Percentiles rank a stretch among this genome's conserved stretches.
Conservation (phyloP, 2,113 vertebrate genomes). For the Oxygymnocypris stewartii region DNA sequence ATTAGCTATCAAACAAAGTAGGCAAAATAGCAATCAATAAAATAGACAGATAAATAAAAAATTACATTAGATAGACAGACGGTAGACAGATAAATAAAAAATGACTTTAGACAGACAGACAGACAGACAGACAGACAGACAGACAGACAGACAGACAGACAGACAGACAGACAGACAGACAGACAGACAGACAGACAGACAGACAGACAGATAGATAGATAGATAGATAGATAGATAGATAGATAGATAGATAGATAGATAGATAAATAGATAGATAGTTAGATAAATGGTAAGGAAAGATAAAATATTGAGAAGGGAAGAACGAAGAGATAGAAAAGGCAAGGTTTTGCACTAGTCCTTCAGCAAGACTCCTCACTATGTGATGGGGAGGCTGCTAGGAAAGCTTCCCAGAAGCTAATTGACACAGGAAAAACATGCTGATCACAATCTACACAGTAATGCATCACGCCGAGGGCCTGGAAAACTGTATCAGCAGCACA, state of each 20-base stretch:
- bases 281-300: constrained; percentile 9
- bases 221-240: not conserved
- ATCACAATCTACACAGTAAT: constrained; percentile 64
- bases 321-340: not conserved
- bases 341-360: constrained; percentile 18
- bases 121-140: not conserved
- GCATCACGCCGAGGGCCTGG: constrained; percentile 44
- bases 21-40: no score
- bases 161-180: not conserved
- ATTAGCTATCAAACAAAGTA: not conserved
- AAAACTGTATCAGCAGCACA: constrained; percentile 43
- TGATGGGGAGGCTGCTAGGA: constrained; percentile 63
- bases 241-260: not conserved
- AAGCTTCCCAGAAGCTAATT: constrained; percentile 64
- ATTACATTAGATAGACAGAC: no score
- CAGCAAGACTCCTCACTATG: constrained; percentile 26
- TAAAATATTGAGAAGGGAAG: not conserved
- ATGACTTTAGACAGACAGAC: not conserved
- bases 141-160: not conserved
- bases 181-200: not conserved
- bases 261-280: constrained; percentile 25
- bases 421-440: constrained; percentile 55
- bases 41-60: not conserved
- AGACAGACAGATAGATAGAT: not conserved
- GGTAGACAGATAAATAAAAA: no score